Evolutionary conservation across 2,113 vertebrate genomes (phyloP).

Genomic region (Theristicus caerulescens): DNA sequence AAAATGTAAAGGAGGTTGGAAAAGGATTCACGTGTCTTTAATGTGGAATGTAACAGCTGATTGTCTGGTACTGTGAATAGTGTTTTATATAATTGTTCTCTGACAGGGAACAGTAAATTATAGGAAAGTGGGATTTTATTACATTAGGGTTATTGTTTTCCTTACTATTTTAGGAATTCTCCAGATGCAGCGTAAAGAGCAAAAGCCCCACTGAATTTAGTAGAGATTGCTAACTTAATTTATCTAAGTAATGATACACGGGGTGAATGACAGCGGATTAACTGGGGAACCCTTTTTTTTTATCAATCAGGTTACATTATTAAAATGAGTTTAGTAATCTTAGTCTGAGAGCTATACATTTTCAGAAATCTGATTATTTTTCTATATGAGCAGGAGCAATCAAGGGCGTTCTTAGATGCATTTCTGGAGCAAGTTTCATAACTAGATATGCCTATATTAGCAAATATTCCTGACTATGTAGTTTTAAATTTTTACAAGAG

Average conservation of each 20-base stretch:
- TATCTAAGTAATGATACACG: constrained; percentile 18
- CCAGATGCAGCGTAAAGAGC: constrained; percentile 3
- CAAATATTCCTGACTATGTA: not conserved
- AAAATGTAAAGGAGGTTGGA: not conserved
- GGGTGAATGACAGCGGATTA: constrained; percentile 17
- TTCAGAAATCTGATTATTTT: not conserved
- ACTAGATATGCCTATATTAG: not conserved
- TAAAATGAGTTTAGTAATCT: not conserved
- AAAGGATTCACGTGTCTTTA: not conserved
- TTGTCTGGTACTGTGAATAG: not conserved
- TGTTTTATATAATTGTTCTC: not conserved
- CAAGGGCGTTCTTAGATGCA: accelerated
- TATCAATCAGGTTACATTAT: not conserved
- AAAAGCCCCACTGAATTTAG: not conserved
- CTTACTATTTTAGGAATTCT: constrained; percentile 32
- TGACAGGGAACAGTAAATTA: not conserved
- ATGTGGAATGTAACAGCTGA: not conserved
- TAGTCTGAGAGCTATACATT: not conserved
- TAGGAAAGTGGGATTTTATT: not conserved
- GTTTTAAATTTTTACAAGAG: not conserved
- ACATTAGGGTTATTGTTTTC: constrained; percentile 2
- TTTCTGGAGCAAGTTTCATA: not conserved
- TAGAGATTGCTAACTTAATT: constrained; percentile 25
- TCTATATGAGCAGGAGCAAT: not conserved
- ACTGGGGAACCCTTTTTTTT: not conserved